Evolutionary conservation across 1,140 invertebrate genomes (phyloP).

Genomic region (Drosophila gunungcola): DNA sequence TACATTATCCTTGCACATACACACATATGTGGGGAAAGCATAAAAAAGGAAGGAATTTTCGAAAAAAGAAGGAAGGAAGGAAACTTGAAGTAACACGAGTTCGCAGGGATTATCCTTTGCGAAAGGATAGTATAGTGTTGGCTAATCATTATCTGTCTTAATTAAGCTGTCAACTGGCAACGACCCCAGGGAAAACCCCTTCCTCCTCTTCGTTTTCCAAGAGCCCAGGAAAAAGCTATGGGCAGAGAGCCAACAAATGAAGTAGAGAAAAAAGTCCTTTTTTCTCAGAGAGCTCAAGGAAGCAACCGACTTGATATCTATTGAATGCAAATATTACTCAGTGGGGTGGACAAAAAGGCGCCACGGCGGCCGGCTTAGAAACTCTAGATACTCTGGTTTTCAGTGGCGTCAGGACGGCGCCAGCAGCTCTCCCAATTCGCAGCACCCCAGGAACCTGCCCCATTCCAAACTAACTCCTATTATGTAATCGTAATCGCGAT

Average conservation of each 20-base stretch:
- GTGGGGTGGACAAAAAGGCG: slow-evolving; percentile 57
- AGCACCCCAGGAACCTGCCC: slow-evolving; percentile 9
- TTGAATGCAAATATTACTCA: slow-evolving; percentile 47
- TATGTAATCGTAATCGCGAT: slow-evolving; percentile 71
- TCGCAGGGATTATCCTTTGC: background rate
- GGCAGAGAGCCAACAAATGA: slow-evolving; percentile 44
- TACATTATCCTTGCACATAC: slow-evolving; percentile 54
- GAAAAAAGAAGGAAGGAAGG: slow-evolving; percentile 15
- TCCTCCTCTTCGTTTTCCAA: background rate
- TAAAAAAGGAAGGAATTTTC: background rate
- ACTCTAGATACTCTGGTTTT: slow-evolving; percentile 11
- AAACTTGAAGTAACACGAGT: slow-evolving; percentile 14
- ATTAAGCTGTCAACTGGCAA: slow-evolving; percentile 11
- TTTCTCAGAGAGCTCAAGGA: slow-evolving; percentile 29
- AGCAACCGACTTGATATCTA: slow-evolving; percentile 28
- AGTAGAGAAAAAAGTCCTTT: slow-evolving; percentile 42
- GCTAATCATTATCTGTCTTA: slow-evolving; percentile 12
- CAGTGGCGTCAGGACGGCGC: slow-evolving; percentile 42
- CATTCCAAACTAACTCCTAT: slow-evolving; percentile 31
- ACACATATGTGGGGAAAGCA: slow-evolving; percentile 19
- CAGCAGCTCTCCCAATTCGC: slow-evolving; percentile 21
- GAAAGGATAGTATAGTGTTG: slow-evolving; percentile 5
- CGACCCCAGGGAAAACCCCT: background rate
- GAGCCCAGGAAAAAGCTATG: slow-evolving; percentile 21
- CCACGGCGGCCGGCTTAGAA: slow-evolving; percentile 66